Evolutionary conservation across 2,797 vertebrate genomes (phyloP), one percentile per base, ranked within the genome.

Genomic region (Cercopithecus petaurista): DNA sequence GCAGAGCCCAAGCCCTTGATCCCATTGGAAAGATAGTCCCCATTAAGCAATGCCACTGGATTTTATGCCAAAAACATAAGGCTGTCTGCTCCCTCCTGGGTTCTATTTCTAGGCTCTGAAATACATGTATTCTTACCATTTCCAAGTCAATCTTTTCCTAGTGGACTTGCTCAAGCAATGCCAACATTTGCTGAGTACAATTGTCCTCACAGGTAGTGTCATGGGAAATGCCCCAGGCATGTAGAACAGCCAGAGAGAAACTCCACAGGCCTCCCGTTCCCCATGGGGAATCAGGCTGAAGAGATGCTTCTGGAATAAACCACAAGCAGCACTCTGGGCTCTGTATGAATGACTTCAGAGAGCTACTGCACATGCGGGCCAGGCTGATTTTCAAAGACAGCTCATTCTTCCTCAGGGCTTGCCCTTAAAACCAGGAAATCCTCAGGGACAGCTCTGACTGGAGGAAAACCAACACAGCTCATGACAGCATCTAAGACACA

Each of bases 21-120:
- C 84, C 19, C 0, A 81, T 81, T 15, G 48, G 92, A 70, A 97
- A 97, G 90, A 83, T 92, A 95, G 46, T 96, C 97, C 88, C 96
- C 96, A 92, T 97, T 98, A 98, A 98, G 96, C 97, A 39, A 90
- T 64, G 77, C 93, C 6, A 39, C 93, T 72, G 52, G 86, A 96
- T 90, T 90, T 92, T 61, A 52, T 52, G 95, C 83, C 88, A 82
- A 30, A 73, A 80, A 52, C 48, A 12, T 46, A 94, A 97, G 96
- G 84, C 73, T 5, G 1, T 70, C 67, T 77, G 46, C 57, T 94
- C 97, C 95, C 93, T 94, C 59, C 90, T 64, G 82, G 93, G 81
- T 89, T 96, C 12, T 64, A 93, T 98, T 97, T 97, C 87, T 77
- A 97, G 91, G 75, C 85, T 85, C 93, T 72, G 96, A 79, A 73